Evolutionary conservation across 2,113 vertebrate genomes (phyloP).

Genomic region (Microtus montanus): DNA sequence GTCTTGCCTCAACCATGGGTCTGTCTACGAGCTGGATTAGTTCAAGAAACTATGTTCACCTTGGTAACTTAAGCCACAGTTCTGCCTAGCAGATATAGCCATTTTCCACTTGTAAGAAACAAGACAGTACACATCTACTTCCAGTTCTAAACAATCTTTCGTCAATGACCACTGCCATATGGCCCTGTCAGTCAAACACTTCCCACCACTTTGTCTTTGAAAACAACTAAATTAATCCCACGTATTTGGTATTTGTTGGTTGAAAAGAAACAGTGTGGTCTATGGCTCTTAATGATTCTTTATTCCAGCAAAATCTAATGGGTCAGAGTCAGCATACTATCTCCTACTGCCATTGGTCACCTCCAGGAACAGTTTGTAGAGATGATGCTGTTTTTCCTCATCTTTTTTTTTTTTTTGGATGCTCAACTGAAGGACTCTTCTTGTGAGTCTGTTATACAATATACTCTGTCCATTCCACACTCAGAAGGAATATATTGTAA

Average conservation of each 20-base stretch:
- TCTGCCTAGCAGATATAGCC: background rate
- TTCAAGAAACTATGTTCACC: background rate
- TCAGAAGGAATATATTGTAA: background rate
- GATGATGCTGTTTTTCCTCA: background rate
- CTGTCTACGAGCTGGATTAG: background rate
- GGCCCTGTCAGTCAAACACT: background rate
- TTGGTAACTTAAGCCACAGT: background rate
- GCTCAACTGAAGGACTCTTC: background rate
- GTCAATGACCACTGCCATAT: background rate
- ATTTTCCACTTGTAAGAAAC: constrained; percentile 8
- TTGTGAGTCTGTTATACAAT: no score
- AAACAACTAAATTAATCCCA: background rate
- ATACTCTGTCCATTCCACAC: background rate
- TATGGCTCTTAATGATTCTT: background rate
- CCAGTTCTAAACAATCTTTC: background rate
- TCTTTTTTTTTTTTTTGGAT: background rate
- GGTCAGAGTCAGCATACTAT: background rate
- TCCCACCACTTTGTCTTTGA: background rate
- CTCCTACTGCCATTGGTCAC: background rate
- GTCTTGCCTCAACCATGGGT: background rate
- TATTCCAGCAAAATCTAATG: background rate
- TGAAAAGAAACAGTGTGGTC: constrained; percentile 4
- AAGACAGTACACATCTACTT: background rate
- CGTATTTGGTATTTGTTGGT: background rate
- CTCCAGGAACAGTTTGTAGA: background rate